Evolutionary conservation across 2,888 invertebrate species (phyloP).

Genomic region (Leptopilina syphax): DNA sequence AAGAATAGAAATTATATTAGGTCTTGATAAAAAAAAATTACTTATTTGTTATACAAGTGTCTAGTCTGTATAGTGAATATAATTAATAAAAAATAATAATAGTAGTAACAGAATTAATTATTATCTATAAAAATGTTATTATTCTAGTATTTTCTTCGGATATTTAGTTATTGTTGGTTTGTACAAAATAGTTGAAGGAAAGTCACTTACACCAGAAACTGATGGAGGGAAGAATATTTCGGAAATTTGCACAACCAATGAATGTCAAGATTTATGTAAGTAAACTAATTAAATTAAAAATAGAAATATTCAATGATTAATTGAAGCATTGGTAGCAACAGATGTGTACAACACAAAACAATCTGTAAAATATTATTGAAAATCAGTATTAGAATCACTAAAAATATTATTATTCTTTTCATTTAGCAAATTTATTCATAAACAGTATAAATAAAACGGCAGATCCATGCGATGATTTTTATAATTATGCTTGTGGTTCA

Average conservation of each 20-base stretch:
- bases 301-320: too few species aligned
- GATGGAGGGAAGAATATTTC: background rate
- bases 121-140: background rate
- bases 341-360: too few species aligned
- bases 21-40: too few species aligned
- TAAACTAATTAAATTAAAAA: background rate
- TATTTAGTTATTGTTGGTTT: conserved; percentile 4
- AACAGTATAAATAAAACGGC: conserved; percentile 45
- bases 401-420: background rate
- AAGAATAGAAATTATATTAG: too few species aligned
- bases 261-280: conserved; percentile 8
- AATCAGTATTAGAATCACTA: too few species aligned
- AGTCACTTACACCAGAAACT: background rate
- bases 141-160: conserved; percentile 6
- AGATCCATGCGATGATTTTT: conserved; percentile 44
- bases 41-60: too few species aligned
- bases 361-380: too few species aligned
- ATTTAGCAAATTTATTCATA: conserved; percentile 41
- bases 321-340: too few species aligned
- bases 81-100: too few species aligned
- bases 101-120: too few species aligned
- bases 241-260: background rate
- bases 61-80: too few species aligned
- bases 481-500: conserved; percentile 42
- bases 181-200: background rate